Conservation (phyloP, 2,888 invertebrate species). For the Metacarcinus magister region DNA sequence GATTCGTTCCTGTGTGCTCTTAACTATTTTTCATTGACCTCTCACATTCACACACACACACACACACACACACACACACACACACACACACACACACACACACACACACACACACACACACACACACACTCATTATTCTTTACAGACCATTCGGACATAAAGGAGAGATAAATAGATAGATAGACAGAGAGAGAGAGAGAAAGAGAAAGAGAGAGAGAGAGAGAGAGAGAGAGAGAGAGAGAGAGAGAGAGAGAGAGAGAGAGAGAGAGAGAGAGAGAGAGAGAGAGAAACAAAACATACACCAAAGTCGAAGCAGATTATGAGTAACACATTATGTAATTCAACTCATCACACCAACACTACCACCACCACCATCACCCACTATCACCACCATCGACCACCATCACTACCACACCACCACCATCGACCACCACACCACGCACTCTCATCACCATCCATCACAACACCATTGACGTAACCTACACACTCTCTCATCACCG, state of each 20-base stretch:
- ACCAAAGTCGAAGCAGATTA: neutral
- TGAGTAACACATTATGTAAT: neutral
- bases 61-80: conserved; percentile 20
- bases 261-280: too few relatives aligned
- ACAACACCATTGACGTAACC: neutral
- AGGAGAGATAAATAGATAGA: neutral
- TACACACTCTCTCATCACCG: neutral
- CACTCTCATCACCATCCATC: neutral
- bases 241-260: too few relatives aligned
- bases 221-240: too few relatives aligned
- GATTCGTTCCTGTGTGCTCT: neutral
- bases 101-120: conserved; percentile 43
- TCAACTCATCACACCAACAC: neutral
- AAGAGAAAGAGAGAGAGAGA: neutral
- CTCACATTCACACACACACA: neutral
- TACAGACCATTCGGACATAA: too few relatives aligned
- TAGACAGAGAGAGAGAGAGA: neutral
- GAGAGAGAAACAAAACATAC: too few relatives aligned
- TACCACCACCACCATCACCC: neutral
- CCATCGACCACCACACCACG: neutral
- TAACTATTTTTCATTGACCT: neutral
- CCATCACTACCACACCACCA: neutral
- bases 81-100: neutral
- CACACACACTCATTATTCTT: neutral
- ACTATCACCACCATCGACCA: neutral